A percentile compares a stretch with the other conserved stretches of the same genome.
These are phyloP conservation scores for Acanthornis magna DNA, from an alignment of 2,797 vertebrate species.

Conservation along the genomic window DNA sequence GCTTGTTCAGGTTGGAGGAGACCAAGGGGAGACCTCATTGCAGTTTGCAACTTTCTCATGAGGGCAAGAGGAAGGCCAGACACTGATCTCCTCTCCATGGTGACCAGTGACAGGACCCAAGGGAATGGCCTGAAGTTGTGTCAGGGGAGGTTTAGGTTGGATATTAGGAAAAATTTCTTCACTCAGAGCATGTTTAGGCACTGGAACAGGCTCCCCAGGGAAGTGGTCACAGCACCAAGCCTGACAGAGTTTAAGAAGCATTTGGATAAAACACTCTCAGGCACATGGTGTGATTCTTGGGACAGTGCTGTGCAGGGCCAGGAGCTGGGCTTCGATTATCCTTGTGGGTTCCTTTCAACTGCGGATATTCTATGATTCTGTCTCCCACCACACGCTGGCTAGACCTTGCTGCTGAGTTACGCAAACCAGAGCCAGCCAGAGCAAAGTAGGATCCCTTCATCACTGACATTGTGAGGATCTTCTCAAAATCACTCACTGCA, in stretches of 20 bases:
- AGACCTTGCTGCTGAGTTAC: neutral
- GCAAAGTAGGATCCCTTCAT: neutral
- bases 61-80: too few relatives aligned
- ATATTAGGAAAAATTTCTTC: neutral
- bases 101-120: too few relatives aligned
- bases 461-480: neutral
- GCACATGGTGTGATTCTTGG: neutral
- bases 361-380: neutral
- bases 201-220: too few relatives aligned
- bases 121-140: too few relatives aligned
- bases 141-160: neutral
- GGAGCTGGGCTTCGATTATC: neutral
- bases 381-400: neutral
- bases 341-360: neutral
- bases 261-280: neutral
- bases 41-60: neutral
- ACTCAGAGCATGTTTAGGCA: neutral
- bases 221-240: neutral
- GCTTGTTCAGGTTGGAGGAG: neutral
- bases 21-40: neutral
- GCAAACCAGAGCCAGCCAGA: neutral
- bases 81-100: too few relatives aligned
- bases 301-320: neutral
- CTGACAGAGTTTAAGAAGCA: rapidly evolving
- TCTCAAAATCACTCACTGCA: neutral